Conservation (phyloP, 2,797 vertebrate genomes). For the Syndactyla subalaris region DNA sequence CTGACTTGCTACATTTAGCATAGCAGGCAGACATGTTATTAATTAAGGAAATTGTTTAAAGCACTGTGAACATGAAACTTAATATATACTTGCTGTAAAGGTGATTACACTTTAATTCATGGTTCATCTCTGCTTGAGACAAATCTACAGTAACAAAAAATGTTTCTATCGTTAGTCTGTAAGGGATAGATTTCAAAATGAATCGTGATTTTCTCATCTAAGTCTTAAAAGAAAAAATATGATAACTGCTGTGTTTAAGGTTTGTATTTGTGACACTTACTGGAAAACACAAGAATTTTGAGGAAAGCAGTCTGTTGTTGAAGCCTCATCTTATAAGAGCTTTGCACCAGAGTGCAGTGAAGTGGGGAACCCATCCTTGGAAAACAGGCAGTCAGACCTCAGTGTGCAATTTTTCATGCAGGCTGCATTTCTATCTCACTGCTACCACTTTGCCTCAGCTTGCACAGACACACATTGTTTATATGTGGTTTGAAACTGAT, state of each 20-base stretch:
- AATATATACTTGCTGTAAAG: not conserved
- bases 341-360: not conserved
- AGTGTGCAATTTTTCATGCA: rapidly evolving
- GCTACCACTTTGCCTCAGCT: not conserved
- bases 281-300: not conserved
- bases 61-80: not conserved
- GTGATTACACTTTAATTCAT: not conserved
- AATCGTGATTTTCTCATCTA: not conserved
- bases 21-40: not conserved
- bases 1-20: not conserved
- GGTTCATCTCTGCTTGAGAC: not conserved
- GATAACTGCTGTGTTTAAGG: not conserved
- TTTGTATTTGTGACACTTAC: not conserved
- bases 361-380: not conserved
- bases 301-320: not conserved
- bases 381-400: not conserved
- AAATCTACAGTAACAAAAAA: not conserved
- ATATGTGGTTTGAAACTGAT: not conserved
- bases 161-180: not conserved
- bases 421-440: not conserved
- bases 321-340: not conserved
- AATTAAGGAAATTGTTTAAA: slow-evolving; percentile 5
- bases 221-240: not conserved
- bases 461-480: not conserved
- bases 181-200: not conserved